Evolutionary conservation across 2,888 invertebrate species (phyloP), one percentile per base, ranked within the genome.

Genomic region (Bimastos eiseni): DNA sequence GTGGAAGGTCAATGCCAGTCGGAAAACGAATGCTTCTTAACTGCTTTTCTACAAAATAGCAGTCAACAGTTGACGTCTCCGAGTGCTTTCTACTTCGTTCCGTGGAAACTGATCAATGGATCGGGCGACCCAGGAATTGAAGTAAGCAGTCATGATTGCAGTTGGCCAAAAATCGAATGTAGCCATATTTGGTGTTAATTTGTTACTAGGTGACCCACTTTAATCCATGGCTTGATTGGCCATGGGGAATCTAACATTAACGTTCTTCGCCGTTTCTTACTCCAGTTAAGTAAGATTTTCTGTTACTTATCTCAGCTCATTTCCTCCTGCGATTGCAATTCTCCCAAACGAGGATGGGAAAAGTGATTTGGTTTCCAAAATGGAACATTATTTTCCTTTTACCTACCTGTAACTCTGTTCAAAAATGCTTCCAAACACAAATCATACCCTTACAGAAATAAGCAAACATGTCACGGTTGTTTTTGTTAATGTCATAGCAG

Each of bases 21-120:
- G 49, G 49, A 44, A 19, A 19, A 89, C 34, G 34, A 34, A n/a
- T 89, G 89, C 89, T 89, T 89, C 36, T 19, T 89, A 44, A 55
- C 34, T 49, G 55, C 36, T 37, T 89, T 41, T 30, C 44, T 49
- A 19, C 44, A 13, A 11, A 49, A 89, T n/a, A 8, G 19, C 41
- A 41, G 30, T 13, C 89, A 89, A 89, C 41, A 19, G 89, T 36
- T 89, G 70, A 89, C 89, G 15, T 6, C 44, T 36, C 15, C 89
- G 1, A 55, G 19, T 70, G 89, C 70, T 33, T 70, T 89, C 70
- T 70, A 89, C 36, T 55, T 55, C 6, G 89, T 55, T 44, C 55
- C 89, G 30, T 89, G 89, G 89, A 89, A 70, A 24, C 0, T 44
- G n/a, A 49, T 37, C 34, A 34, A 24, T 6, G 89, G 89, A n/a